Percentiles rank a stretch among this genome's conserved stretches.
Evolutionary conservation across 2,113 vertebrate species (phyloP).

Genomic region (Hemicordylus capensis): DNA sequence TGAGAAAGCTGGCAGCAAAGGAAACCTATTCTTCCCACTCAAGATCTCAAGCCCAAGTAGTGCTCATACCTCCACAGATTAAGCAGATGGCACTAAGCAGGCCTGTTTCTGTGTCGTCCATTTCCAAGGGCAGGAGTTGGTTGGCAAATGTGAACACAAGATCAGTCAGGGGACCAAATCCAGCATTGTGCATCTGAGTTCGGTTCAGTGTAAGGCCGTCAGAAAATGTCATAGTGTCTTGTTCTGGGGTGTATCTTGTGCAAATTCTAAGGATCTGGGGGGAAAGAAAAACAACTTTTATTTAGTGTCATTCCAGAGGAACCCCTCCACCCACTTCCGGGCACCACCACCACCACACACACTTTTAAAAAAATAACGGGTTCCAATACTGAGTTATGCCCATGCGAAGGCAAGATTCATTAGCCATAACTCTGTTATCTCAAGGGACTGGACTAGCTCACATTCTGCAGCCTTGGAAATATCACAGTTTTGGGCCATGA

Average conservation of each 20-base stretch:
- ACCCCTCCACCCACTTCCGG: too few relatives aligned
- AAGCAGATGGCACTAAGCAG: constrained; percentile 97
- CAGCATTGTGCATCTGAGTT: constrained; percentile 97
- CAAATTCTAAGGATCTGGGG: constrained; percentile 93
- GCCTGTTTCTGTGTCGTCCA: constrained; percentile 95
- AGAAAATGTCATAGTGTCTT: constrained; percentile 98
- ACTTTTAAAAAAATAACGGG: not conserved
- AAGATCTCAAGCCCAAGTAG: accelerated
- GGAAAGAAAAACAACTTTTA: not conserved
- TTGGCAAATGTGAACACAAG: constrained; percentile 95
- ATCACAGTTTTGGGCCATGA: not conserved
- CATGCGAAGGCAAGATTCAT: not conserved
- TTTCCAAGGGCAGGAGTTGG: constrained; percentile 94
- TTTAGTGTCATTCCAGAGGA: not conserved
- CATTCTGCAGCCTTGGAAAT: not conserved
- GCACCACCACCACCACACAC: too few relatives aligned
- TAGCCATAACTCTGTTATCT: not conserved
- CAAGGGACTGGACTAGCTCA: not conserved
- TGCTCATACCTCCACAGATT: constrained; percentile 88
- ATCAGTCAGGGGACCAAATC: constrained; percentile 92
- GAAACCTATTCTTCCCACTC: not conserved
- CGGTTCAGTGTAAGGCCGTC: constrained; percentile 94
- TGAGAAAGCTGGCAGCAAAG: not conserved
- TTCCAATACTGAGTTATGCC: not conserved
- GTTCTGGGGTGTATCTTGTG: constrained; percentile 92